Evolutionary conservation across 1,140 invertebrate genomes (phyloP).

Genomic region (Brachionus angularis): DNA sequence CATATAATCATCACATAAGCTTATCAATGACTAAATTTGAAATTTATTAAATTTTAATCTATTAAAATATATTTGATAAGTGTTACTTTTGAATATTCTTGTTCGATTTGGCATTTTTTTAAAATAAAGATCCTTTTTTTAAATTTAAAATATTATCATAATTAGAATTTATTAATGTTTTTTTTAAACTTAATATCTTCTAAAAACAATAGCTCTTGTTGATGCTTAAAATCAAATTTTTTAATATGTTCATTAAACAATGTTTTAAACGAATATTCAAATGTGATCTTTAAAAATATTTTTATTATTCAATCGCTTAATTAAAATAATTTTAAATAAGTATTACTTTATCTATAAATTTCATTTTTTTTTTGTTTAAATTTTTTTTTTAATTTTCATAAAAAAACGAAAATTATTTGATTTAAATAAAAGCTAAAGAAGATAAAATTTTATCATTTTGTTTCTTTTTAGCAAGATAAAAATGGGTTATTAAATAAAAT

Average conservation of each 20-base stretch:
- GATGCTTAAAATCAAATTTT: slow-evolving; percentile 27
- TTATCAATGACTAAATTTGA: slow-evolving; percentile 1
- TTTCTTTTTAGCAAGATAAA: too few relatives aligned
- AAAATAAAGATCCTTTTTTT: not conserved
- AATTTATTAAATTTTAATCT: not conserved
- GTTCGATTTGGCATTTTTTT: not conserved
- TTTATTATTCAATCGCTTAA: not conserved
- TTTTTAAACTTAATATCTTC: slow-evolving; percentile 20
- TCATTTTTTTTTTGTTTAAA: too few relatives aligned
- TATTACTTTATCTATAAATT: too few relatives aligned
- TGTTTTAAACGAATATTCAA: not conserved
- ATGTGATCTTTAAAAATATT: not conserved
- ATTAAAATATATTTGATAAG: not conserved
- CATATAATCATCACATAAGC: not conserved
- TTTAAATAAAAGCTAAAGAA: too few relatives aligned
- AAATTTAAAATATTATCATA: not conserved
- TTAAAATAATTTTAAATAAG: too few relatives aligned
- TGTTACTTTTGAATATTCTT: slow-evolving; percentile 16
- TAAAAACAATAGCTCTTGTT: not conserved
- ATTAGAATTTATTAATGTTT: too few relatives aligned
- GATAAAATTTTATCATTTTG: too few relatives aligned
- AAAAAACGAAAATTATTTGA: too few relatives aligned
- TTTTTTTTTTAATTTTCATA: too few relatives aligned
- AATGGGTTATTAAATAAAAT: too few relatives aligned
- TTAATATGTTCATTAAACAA: not conserved